phyloP scores from a whole-genome alignment of 2,113 vertebrate species.

The Entomyzon cyanotis region DNA sequence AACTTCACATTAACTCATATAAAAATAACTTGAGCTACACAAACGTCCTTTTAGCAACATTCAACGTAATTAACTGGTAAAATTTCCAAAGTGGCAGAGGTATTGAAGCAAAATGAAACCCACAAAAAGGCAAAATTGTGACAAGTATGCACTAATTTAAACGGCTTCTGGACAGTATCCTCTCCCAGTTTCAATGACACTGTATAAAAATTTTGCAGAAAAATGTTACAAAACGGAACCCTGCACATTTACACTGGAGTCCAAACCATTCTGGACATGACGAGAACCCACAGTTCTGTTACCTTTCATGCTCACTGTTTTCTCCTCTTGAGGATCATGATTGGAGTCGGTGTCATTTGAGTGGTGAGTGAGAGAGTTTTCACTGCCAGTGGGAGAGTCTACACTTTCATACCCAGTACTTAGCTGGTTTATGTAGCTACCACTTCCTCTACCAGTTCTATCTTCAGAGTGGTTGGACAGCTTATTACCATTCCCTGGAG shows the following conservation, averaged over 20 bases:
- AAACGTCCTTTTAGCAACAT: constrained; percentile 84
- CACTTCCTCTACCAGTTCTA: constrained; percentile 86
- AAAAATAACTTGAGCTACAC: constrained; percentile 91
- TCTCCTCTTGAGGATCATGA: constrained; percentile 94
- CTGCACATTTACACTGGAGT: constrained; percentile 86
- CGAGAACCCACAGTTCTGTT: constrained; percentile 94
- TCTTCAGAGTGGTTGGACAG: constrained; percentile 95
- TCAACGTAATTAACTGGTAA: constrained; percentile 87
- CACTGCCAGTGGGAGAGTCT: constrained; percentile 99
- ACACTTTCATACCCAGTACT: constrained; percentile 98
- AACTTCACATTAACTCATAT: constrained; percentile 88
- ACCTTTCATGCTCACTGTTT: constrained; percentile 91
- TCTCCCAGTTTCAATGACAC: constrained; percentile 84
- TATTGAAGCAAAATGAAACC: constrained; percentile 83
- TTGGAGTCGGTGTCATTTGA: constrained; percentile 99
- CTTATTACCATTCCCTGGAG: constrained; percentile 90
- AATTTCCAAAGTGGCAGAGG: constrained; percentile 86
- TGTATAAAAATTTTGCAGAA: constrained; percentile 83
- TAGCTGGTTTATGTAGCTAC: constrained; percentile 90
- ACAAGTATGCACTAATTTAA: constrained; percentile 81
- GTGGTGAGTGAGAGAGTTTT: constrained; percentile 97
- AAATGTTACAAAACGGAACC: constrained; percentile 84
- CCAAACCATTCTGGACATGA: constrained; percentile 96
- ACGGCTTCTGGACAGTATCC: constrained; percentile 79
- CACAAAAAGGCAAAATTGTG: constrained; percentile 80